Evolutionary conservation across 2,888 invertebrate genomes (phyloP), one percentile per base, ranked within the genome.

Genomic region (Pomacea canaliculata): DNA sequence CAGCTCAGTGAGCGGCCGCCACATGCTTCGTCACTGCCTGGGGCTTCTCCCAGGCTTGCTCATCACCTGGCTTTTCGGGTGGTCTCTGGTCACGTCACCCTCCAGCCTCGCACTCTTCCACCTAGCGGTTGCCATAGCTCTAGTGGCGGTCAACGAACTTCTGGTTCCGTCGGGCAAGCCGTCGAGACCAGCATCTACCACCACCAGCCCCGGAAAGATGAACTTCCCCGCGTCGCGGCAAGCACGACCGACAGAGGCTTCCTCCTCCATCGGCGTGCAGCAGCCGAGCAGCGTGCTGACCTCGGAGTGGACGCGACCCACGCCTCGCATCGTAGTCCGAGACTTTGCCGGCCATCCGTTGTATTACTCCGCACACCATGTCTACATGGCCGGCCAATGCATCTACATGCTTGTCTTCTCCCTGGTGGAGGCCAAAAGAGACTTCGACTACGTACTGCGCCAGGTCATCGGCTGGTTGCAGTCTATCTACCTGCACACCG

Each of bases 331-430:
- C 51, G 81, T 83, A 9, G 73, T 83, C 7, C 59, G 82, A 13
- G 83, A 83, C 67, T 83, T 83, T 71, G 83, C 83, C 9, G 82
- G 83, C 16, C 83, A 83, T 66, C 82, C 82, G 0, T 73, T 83
- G 13, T 83, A 83, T 68, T 82, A 83, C 77, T 78, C 80, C n/a
- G 79, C 80, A 0, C 82, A 83, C 63, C 83, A 83, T 71, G 77
- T 83, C 49, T 83, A 83, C 76, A 83, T 83, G 83, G 79, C 81
- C 56, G 83, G 81, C 4, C 81, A 83, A 68, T 80, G 80, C 68
- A 74, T 83, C 9, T 83, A 83, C 71, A 46, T 83, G 27, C 76
- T 83, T 23, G 82, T 82, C 63, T 83, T 83, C 69, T 82, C 78
- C 70, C 59, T 83, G n/a, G 77, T 79, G 48, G 83, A 83, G 51